A percentile compares a stretch with the other conserved stretches of the same genome.
phyloP scores from a whole-genome alignment of 2,113 vertebrate genomes.

The Tympanuchus pallidicinctus region DNA sequence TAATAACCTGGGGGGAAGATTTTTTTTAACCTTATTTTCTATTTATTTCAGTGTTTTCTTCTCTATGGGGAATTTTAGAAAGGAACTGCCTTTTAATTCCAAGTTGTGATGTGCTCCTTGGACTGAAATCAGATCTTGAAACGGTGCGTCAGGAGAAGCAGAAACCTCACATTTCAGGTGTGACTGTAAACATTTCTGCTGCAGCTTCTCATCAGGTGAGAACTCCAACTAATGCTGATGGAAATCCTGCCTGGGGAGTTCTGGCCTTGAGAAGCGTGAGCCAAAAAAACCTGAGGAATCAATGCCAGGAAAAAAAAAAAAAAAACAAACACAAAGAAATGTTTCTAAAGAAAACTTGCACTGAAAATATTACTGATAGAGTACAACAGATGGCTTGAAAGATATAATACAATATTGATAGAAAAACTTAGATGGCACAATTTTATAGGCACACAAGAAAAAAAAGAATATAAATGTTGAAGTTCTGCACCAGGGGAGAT shows the following conservation, averaged over 20 bases:
- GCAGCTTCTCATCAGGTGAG: conserved; percentile 22
- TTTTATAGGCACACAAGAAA: not conserved
- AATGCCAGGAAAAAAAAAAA: not conserved
- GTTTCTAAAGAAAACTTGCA: not conserved
- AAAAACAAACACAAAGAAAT: not conserved
- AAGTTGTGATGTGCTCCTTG: not conserved
- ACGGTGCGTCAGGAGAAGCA: not conserved
- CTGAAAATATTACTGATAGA: not conserved
- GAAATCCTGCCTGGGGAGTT: not conserved
- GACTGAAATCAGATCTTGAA: not conserved
- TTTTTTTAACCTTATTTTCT: not conserved
- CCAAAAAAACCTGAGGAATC: not conserved
- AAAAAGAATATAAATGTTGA: not conserved
- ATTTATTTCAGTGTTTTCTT: not conserved
- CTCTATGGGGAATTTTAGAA: not conserved
- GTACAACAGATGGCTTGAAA: not conserved
- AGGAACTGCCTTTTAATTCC: not conserved
- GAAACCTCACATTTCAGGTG: not conserved
- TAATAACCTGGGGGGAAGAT: not conserved
- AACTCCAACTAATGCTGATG: not conserved
- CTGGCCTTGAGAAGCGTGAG: not conserved
- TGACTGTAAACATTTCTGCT: not conserved
- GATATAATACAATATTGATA: not conserved
- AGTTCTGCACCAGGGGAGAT: not conserved
- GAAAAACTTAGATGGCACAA: not conserved